Percentiles rank a stretch among this genome's conserved stretches.
Conservation (phyloP, 2,797 vertebrate species). For the Miichthys miiuy region DNA sequence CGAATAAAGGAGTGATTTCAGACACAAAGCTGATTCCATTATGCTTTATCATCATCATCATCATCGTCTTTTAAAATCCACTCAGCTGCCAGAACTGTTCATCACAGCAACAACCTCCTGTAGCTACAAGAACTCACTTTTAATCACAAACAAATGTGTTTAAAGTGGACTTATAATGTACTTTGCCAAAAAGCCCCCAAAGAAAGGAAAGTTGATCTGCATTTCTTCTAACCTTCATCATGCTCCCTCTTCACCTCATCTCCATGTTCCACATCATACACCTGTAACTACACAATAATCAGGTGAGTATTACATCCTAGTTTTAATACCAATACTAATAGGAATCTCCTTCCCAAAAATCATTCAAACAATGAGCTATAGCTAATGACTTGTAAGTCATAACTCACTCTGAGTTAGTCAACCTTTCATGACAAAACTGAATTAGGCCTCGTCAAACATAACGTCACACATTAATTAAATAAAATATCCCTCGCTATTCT, state of each 20-base stretch:
- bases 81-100: neutral
- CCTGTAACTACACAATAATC: neutral
- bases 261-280: neutral
- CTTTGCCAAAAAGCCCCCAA: neutral
- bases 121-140: neutral
- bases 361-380: neutral
- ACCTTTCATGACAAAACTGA: conserved; percentile 11
- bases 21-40: neutral
- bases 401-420: neutral
- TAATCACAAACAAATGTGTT: conserved; percentile 18
- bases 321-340: neutral
- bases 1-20: neutral
- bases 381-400: neutral
- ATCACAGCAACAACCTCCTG: neutral
- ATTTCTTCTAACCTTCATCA: neutral
- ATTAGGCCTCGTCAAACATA: neutral
- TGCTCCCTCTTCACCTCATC: neutral
- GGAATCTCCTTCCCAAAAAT: neutral
- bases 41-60: neutral
- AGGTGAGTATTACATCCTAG: neutral
- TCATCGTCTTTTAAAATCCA: neutral
- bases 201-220: neutral
- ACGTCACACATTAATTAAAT: neutral
- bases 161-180: neutral
- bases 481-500: neutral